Percentiles rank a stretch among this genome's conserved stretches.
Conservation (phyloP, 2,113 vertebrate species). For the Prionailurus bengalensis region DNA sequence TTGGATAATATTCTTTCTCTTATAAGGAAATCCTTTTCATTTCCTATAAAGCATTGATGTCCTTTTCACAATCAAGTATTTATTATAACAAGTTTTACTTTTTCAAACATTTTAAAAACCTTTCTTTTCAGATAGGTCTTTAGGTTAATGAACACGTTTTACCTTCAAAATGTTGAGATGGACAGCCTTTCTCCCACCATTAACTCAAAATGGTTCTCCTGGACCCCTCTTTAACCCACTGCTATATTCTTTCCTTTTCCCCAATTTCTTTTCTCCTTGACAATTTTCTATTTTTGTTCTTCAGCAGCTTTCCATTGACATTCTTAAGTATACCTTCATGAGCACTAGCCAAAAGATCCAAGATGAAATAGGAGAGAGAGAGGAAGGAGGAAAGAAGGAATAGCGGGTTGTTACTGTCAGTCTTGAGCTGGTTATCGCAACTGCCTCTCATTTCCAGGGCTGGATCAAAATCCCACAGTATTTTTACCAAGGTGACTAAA, state of each 20-base stretch:
- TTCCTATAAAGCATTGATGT: background rate
- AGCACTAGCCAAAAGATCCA: background rate
- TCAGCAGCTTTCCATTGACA: background rate
- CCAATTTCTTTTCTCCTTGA: background rate
- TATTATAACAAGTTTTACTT: background rate
- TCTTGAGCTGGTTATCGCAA: background rate
- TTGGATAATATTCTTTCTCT: background rate
- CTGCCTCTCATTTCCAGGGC: background rate
- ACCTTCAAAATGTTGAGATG: background rate
- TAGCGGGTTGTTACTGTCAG: background rate
- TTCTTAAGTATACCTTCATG: background rate
- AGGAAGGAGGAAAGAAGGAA: background rate
- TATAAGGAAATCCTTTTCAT: background rate
- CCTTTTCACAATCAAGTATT: conserved; percentile 29
- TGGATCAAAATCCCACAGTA: background rate
- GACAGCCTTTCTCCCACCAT: background rate
- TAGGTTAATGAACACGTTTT: background rate
- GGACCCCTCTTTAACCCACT: background rate
- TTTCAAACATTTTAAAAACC: background rate
- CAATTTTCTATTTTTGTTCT: background rate
- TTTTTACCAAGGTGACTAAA: background rate
- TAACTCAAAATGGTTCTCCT: background rate
- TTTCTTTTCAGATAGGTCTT: conserved; percentile 1
- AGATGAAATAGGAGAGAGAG: background rate
- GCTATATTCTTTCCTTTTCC: background rate